Evolutionary conservation across 1,140 invertebrate species (phyloP).

Genomic region (Galleria mellonella): DNA sequence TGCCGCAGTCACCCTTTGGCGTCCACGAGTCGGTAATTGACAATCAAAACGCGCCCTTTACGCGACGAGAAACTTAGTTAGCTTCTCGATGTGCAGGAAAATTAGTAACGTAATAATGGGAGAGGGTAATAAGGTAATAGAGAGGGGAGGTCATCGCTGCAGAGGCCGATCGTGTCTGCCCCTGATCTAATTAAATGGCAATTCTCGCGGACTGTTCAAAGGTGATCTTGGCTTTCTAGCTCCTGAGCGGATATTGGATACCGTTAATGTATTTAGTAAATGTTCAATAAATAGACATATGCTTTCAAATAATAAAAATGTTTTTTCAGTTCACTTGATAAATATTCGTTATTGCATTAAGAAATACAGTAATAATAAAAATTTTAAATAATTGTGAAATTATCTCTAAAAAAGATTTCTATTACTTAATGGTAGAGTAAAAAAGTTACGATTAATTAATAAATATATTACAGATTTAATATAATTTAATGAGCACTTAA

Average conservation of each 20-base stretch:
- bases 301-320: no score
- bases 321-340: no score
- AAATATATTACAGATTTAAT: no score
- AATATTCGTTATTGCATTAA: no score
- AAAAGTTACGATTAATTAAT: no score
- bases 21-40: conserved; percentile 63
- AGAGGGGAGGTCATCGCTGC: conserved; percentile 42
- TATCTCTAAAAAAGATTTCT: no score
- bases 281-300: conserved; percentile 8
- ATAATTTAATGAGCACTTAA: no score
- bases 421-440: no score
- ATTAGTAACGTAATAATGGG: conserved; percentile 68
- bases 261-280: conserved; percentile 42
- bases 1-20: conserved; percentile 35
- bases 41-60: conserved; percentile 64
- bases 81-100: conserved; percentile 59
- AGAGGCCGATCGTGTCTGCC: conserved; percentile 30
- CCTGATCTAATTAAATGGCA: conserved; percentile 53
- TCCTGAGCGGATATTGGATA: conserved; percentile 10
- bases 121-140: conserved; percentile 66
- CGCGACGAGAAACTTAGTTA: conserved; percentile 61
- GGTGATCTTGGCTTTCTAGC: conserved; percentile 27
- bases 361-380: no score
- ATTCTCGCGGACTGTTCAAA: conserved; percentile 34
- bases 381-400: no score